phyloP scores from a whole-genome alignment of 1,140 invertebrate species.

The Carposina sasakii region DNA sequence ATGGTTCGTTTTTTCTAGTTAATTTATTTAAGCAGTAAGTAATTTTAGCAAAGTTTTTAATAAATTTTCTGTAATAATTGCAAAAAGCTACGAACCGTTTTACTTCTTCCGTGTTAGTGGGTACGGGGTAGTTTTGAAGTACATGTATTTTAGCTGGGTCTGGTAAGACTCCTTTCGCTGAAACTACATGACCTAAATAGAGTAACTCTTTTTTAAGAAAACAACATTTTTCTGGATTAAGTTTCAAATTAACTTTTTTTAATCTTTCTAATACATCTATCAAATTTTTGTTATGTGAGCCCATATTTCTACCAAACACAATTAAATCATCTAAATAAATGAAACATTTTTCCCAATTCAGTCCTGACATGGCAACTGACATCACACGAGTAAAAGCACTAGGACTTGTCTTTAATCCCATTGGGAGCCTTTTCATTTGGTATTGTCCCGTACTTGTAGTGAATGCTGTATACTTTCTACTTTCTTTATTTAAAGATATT shows the following conservation, averaged over 20 bases:
- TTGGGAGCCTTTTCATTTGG: conserved; percentile 41
- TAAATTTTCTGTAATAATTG: not conserved
- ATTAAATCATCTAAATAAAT: not conserved
- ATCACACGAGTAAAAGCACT: conserved; percentile 29
- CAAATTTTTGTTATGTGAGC: not conserved
- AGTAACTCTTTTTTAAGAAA: conserved; percentile 1
- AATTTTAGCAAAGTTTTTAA: not conserved
- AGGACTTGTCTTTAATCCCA: conserved; percentile 37
- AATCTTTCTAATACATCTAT: not conserved
- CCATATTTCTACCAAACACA: not conserved
- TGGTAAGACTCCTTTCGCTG: not conserved
- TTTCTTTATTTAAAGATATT: conserved; percentile 47
- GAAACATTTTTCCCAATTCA: conserved; percentile 14
- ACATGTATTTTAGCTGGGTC: not conserved
- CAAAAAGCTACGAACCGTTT: conserved; percentile 1
- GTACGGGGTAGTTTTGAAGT: not conserved
- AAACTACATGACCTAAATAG: not conserved
- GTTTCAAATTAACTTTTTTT: not conserved
- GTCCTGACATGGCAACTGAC: conserved; percentile 37
- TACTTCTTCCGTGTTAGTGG: not conserved
- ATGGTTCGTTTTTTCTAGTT: not conserved
- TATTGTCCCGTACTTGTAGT: conserved; percentile 31
- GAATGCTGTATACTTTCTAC: conserved; percentile 50
- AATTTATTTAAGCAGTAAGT: not conserved
- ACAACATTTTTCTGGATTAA: not conserved